Conservation (phyloP, 2,797 vertebrate species). For the Miichthys miiuy region DNA sequence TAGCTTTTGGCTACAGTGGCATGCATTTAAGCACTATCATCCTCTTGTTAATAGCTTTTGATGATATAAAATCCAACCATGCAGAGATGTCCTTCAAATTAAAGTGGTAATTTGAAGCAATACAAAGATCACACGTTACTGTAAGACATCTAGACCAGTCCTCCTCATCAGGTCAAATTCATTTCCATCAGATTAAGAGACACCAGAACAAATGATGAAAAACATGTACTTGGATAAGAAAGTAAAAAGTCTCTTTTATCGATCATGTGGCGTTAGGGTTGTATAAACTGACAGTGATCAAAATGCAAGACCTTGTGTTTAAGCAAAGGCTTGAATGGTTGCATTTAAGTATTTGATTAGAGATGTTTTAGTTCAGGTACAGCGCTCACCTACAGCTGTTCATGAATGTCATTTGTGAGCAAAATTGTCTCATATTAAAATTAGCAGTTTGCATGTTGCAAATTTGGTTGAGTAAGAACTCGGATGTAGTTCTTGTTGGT, state of each 20-base stretch:
- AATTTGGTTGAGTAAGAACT: background rate
- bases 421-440: too few species aligned
- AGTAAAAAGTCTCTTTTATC: background rate
- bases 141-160: slow-evolving; percentile 1
- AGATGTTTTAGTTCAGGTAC: background rate
- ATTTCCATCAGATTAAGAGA: slow-evolving; percentile 10
- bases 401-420: background rate
- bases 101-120: slow-evolving; percentile 33
- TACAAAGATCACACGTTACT: slow-evolving; percentile 13
- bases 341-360: background rate
- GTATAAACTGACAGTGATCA: background rate
- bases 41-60: slow-evolving; percentile 35
- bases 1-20: slow-evolving; percentile 30
- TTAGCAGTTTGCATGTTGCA: background rate
- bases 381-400: background rate
- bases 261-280: background rate
- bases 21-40: slow-evolving; percentile 24
- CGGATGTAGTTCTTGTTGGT: background rate
- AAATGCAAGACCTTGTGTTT: background rate
- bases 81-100: slow-evolving; percentile 18
- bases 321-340: background rate
- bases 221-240: background rate
- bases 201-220: background rate
- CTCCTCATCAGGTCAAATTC: slow-evolving; percentile 8
- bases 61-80: slow-evolving; percentile 29